These are phyloP conservation scores for Tubulanus polymorphus DNA, from an alignment of 2,888 invertebrate species.

Conservation along the genomic window DNA sequence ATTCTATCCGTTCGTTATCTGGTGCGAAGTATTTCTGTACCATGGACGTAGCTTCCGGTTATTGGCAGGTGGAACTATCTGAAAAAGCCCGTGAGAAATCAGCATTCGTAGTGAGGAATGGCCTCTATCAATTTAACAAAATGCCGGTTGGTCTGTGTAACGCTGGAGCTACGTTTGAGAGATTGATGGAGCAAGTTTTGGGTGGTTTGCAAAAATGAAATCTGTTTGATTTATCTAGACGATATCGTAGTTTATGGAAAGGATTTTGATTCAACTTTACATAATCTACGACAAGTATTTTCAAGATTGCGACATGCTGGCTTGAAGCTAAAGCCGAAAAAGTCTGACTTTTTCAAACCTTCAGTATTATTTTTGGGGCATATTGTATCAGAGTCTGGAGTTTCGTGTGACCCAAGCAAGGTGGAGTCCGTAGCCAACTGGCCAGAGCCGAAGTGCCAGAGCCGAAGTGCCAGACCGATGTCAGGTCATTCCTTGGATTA, in stretches of 20 bases:
- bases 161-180: too few species aligned
- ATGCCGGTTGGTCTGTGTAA: conserved; percentile 2
- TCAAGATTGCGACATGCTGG: not conserved
- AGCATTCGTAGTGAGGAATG: not conserved
- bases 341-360: conserved; percentile 7
- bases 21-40: conserved; percentile 7
- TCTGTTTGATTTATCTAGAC: not conserved
- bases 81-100: not conserved
- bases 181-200: too few species aligned
- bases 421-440: not conserved
- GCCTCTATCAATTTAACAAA: not conserved
- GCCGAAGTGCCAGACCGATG: not conserved
- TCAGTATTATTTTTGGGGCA: conserved; percentile 11
- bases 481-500: conserved; percentile 7
- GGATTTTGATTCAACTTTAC: conserved; percentile 1
- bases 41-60: conserved; percentile 11
- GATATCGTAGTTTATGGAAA: not conserved
- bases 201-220: not conserved
- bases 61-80: conserved; percentile 13
- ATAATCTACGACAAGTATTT: conserved; percentile 7
- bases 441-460: conserved; percentile 1
- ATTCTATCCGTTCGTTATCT: not conserved
- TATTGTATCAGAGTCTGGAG: conserved; percentile 5
- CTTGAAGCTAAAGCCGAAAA: conserved; percentile 12
- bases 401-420: conserved; percentile 3